These are phyloP conservation scores for Orthosia cruda DNA, from an alignment of 2,888 invertebrate genomes.

Conservation along the genomic window DNA sequence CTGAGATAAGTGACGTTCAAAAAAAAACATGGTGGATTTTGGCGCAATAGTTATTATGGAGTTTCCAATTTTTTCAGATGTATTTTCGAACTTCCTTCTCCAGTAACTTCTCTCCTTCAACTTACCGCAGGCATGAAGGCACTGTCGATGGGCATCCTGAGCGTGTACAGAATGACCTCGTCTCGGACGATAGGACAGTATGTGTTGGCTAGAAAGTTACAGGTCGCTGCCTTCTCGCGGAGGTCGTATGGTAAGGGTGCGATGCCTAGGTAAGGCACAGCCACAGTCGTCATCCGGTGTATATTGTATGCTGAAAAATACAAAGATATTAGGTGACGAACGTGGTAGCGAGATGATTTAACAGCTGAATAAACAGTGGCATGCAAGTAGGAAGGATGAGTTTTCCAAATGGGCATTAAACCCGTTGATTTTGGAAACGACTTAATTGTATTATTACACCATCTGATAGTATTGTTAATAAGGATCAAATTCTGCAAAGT, in stretches of 20 bases:
- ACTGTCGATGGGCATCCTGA: slow-evolving; percentile 21
- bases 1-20: no score
- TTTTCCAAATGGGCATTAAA: no score
- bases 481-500: no score
- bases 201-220: slow-evolving; percentile 77
- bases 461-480: no score
- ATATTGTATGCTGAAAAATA: slow-evolving; percentile 72
- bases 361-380: no score
- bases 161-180: slow-evolving; percentile 4
- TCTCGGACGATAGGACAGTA: slow-evolving; percentile 64
- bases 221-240: slow-evolving; percentile 68
- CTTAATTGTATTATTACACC: no score
- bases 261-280: slow-evolving; percentile 67
- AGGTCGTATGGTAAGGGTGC: slow-evolving; percentile 66
- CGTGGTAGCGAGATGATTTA: no score
- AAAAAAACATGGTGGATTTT: no score
- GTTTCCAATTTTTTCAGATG: no score
- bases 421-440: no score
- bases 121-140: slow-evolving; percentile 19
- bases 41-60: no score
- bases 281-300: slow-evolving; percentile 72
- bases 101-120: neutral
- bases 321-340: neutral
- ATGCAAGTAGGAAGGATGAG: no score
- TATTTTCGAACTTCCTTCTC: neutral